Evolutionary conservation across 2,888 invertebrate species (phyloP).

Genomic region (Brassicogethes aeneus): DNA sequence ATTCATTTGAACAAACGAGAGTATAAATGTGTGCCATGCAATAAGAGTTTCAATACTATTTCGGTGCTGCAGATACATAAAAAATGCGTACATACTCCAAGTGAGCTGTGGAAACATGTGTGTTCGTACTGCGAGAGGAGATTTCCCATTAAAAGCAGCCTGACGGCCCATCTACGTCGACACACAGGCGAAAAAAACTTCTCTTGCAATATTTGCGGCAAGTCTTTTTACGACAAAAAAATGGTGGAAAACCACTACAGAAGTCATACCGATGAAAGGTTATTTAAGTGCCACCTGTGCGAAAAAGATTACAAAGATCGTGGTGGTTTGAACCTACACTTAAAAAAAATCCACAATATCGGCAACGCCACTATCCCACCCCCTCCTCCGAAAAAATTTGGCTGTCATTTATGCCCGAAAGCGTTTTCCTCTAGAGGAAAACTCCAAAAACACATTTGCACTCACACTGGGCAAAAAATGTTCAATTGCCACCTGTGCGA

Average conservation of each 20-base stretch:
- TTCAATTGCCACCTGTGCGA: conserved; percentile 24
- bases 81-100: conserved; percentile 27
- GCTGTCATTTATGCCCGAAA: conserved; percentile 25
- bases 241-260: conserved; percentile 24
- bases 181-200: conserved; percentile 32
- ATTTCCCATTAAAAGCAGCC: conserved; percentile 27
- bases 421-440: conserved; percentile 25
- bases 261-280: conserved; percentile 23
- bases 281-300: conserved; percentile 23
- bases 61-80: conserved; percentile 26
- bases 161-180: conserved; percentile 23
- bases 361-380: conserved; percentile 30
- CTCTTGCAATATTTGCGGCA: conserved; percentile 29
- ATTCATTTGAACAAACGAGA: conserved; percentile 26
- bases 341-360: conserved; percentile 16
- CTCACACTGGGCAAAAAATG: conserved; percentile 26
- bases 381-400: conserved; percentile 31
- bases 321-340: conserved; percentile 24
- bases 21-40: conserved; percentile 24
- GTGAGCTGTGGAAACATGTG: conserved; percentile 27
- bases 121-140: conserved; percentile 21
- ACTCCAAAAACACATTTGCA: conserved; percentile 24
- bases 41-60: conserved; percentile 27
- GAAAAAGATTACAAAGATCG: conserved; percentile 26
- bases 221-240: conserved; percentile 32